Conservation (phyloP, 2,888 invertebrate species). For the Drosophila setosimentum region DNA sequence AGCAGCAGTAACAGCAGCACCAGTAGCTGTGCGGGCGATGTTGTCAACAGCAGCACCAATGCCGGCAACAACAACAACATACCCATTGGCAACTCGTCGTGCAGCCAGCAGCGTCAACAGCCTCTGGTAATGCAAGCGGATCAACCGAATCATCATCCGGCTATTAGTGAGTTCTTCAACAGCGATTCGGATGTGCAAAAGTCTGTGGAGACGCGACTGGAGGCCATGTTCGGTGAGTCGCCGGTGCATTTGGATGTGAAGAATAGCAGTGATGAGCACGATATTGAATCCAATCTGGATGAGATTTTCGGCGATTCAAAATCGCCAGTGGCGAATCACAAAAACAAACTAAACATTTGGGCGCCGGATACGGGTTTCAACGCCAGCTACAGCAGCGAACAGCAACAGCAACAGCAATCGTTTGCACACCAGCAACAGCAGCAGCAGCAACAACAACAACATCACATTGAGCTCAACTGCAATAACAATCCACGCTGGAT, state of each 20-base stretch:
- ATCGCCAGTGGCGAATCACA: constrained; percentile 63
- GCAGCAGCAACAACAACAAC: constrained; percentile 66
- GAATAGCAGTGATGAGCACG: constrained; percentile 72
- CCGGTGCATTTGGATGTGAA: constrained; percentile 82
- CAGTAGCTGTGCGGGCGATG: constrained; percentile 63
- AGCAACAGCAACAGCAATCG: constrained; percentile 46
- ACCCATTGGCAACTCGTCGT: constrained; percentile 58
- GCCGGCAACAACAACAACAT: constrained; percentile 35
- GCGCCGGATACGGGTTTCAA: constrained; percentile 59
- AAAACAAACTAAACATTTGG: constrained; percentile 75
- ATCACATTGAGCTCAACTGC: constrained; percentile 81
- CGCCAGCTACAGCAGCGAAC: constrained; percentile 39
- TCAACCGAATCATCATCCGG: constrained; percentile 74
- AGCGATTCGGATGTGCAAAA: constrained; percentile 83
- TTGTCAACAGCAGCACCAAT: constrained; percentile 57
- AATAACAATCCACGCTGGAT: constrained; percentile 84
- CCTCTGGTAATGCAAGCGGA: constrained; percentile 65
- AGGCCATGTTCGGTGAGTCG: constrained; percentile 85
- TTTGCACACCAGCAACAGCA: constrained; percentile 48
- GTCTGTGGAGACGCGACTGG: constrained; percentile 84
- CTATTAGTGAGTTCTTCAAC: constrained; percentile 83
- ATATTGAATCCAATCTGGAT: constrained; percentile 84
- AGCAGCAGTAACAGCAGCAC: constrained; percentile 61
- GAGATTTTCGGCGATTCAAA: constrained; percentile 84
- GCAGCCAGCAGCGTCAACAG: constrained; percentile 79